These are phyloP conservation scores for Nestor notabilis DNA, from an alignment of 2,113 vertebrate species.

Conservation along the genomic window DNA sequence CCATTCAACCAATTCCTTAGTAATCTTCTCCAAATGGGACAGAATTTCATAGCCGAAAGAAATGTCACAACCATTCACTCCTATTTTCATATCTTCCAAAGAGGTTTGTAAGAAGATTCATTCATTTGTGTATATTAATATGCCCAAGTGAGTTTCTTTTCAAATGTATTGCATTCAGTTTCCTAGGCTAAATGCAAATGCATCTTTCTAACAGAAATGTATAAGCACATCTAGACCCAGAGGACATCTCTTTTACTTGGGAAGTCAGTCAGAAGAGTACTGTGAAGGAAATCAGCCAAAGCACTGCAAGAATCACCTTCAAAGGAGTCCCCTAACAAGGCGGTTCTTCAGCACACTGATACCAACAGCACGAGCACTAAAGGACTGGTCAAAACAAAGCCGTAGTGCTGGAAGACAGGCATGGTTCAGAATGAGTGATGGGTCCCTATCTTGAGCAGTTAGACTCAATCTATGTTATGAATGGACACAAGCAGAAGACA, in stretches of 20 bases:
- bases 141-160: slow-evolving; percentile 35
- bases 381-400: slow-evolving; percentile 15
- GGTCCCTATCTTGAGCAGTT: background rate
- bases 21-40: slow-evolving; percentile 24
- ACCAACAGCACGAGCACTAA: slow-evolving; percentile 12
- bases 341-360: background rate
- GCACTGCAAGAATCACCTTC: slow-evolving; percentile 35
- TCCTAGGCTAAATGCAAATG: slow-evolving; percentile 61
- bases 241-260: slow-evolving; percentile 9
- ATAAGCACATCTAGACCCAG: slow-evolving; percentile 43
- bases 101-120: slow-evolving; percentile 40
- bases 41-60: slow-evolving; percentile 37
- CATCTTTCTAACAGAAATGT: slow-evolving; percentile 65
- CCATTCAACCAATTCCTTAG: background rate
- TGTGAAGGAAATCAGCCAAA: slow-evolving; percentile 65
- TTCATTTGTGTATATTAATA: background rate
- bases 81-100: slow-evolving; percentile 14
- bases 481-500: background rate
- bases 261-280: slow-evolving; percentile 52
- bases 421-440: background rate
- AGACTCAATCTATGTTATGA: background rate
- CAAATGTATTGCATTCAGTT: slow-evolving; percentile 55
- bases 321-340: slow-evolving; percentile 39
- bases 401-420: background rate
- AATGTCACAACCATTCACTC: slow-evolving; percentile 18